These are phyloP conservation scores for Chrysolina americana DNA, from an alignment of 2,888 invertebrate genomes.

Conservation along the genomic window DNA sequence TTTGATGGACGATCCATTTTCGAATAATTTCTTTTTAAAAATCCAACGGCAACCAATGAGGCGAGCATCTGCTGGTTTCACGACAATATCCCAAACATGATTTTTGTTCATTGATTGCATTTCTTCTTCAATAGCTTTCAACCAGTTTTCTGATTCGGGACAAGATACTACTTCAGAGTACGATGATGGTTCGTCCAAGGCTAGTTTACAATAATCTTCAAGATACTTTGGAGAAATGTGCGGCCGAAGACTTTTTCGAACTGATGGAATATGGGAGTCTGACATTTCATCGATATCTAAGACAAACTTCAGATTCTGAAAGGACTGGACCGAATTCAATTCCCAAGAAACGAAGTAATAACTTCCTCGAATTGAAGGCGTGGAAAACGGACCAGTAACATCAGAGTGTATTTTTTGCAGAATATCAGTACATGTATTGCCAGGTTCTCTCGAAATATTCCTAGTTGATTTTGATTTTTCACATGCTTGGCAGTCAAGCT, in stretches of 20 bases:
- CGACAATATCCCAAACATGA: no score
- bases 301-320: neutral
- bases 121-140: neutral
- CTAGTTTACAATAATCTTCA: no score
- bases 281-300: neutral
- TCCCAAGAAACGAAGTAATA: neutral
- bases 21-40: no score
- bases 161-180: neutral
- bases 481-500: constrained; percentile 8
- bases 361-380: neutral
- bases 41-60: no score
- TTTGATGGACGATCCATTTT: no score
- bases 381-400: neutral
- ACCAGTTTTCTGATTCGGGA: neutral
- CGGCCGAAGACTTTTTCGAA: no score
- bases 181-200: no score
- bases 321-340: no score
- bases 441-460: constrained; percentile 5
- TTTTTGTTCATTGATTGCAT: no score
- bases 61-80: no score
- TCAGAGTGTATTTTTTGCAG: constrained; percentile 3
- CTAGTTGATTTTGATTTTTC: neutral
- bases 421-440: constrained; percentile 8
- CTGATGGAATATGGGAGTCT: neutral
- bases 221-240: no score